Evolutionary conservation across 2,113 vertebrate genomes (phyloP).

Genomic region (Malaclemys terrapin): DNA sequence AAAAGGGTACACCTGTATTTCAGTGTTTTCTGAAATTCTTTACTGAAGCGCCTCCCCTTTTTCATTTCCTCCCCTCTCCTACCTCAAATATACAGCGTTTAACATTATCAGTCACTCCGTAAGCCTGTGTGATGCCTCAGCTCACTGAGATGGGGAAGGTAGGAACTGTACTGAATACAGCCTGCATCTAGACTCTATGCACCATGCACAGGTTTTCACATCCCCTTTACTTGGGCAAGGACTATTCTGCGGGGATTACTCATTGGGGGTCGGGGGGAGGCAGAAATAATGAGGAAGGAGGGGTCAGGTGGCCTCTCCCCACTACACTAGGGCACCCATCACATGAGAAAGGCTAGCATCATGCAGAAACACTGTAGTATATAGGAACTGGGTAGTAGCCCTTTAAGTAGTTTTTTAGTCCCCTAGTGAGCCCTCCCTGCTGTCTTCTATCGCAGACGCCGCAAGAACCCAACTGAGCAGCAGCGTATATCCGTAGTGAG

Average conservation of each 20-base stretch:
- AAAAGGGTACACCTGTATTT: background rate
- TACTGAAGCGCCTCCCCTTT: background rate
- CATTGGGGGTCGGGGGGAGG: no score
- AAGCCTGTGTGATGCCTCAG: background rate
- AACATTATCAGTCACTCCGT: background rate
- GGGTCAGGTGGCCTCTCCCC: background rate
- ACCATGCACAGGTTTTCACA: background rate
- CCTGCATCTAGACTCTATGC: background rate
- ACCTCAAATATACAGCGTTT: background rate
- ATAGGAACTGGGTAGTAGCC: background rate
- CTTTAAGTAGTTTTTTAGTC: background rate
- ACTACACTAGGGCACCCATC: background rate
- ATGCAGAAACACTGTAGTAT: background rate
- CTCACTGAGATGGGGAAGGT: rapidly evolving
- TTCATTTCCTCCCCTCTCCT: background rate
- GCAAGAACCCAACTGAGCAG: background rate
- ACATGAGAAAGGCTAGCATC: background rate
- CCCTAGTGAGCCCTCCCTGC: background rate
- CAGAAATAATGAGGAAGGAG: background rate
- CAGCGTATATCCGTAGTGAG: background rate
- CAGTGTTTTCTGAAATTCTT: background rate
- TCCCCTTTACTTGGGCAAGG: rapidly evolving
- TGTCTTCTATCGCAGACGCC: background rate
- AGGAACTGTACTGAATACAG: background rate
- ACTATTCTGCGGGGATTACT: background rate